These are phyloP conservation scores for Drosophila emarginata DNA, from an alignment of 2,888 invertebrate species.

Conservation along the genomic window DNA sequence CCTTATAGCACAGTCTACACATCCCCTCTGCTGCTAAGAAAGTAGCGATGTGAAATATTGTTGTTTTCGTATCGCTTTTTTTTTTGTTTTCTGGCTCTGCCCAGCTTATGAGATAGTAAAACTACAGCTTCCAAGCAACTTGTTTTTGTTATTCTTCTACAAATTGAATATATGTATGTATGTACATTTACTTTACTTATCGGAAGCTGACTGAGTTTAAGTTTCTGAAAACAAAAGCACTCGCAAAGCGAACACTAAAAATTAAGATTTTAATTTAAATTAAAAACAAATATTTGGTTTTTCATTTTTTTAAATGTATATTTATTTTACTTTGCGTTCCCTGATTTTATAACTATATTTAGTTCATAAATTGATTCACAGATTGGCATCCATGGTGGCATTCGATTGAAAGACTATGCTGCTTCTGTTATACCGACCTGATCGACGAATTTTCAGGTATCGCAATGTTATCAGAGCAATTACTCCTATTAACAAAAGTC, in stretches of 20 bases:
- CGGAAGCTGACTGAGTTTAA: neutral
- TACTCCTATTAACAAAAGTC: conserved; percentile 42
- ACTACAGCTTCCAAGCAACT: neutral
- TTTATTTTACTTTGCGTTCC: neutral
- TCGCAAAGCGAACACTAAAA: neutral
- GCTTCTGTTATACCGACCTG: conserved; percentile 71
- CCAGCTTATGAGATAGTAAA: conserved; percentile 6
- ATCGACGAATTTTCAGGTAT: conserved; percentile 59
- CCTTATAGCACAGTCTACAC: conserved; percentile 60
- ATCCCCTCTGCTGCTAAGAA: conserved; percentile 62
- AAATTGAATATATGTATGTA: conserved; percentile 3
- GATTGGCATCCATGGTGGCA: conserved; percentile 77
- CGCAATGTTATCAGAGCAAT: conserved; percentile 47
- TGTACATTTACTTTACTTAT: neutral
- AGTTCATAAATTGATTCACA: conserved; percentile 31
- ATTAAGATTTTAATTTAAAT: neutral
- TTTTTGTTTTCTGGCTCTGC: neutral
- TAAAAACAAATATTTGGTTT: neutral
- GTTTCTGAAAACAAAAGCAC: neutral
- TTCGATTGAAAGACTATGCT: conserved; percentile 81
- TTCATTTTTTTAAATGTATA: neutral
- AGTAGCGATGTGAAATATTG: conserved; percentile 42
- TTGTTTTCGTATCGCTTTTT: neutral
- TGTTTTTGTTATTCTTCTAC: neutral
- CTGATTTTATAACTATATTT: neutral